Evolutionary conservation across 1,140 invertebrate genomes (phyloP).

Genomic region (Drosophila murphyi): DNA sequence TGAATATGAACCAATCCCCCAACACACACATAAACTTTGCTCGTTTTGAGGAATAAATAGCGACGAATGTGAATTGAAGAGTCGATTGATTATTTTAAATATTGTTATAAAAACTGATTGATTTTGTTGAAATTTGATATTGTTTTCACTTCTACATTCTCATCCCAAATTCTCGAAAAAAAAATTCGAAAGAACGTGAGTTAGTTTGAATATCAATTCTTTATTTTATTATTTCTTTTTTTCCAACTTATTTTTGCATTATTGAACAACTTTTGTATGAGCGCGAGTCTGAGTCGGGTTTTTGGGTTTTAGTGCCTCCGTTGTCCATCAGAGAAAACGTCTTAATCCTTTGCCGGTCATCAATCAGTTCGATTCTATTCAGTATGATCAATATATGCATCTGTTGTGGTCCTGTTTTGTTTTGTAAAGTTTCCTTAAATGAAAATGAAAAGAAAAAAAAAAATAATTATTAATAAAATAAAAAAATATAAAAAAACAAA

Average conservation of each 20-base stretch:
- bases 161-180: slow-evolving; percentile 13
- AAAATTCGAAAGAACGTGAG: slow-evolving; percentile 1
- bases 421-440: slow-evolving; percentile 84
- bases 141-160: slow-evolving; percentile 59
- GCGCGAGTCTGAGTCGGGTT: slow-evolving; percentile 52
- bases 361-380: slow-evolving; percentile 74
- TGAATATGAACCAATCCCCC: not conserved
- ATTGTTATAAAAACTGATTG: slow-evolving; percentile 67
- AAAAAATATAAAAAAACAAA: slow-evolving; percentile 70
- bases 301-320: slow-evolving; percentile 78
- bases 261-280: slow-evolving; percentile 25
- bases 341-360: slow-evolving; percentile 70
- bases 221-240: slow-evolving; percentile 21
- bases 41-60: slow-evolving; percentile 44
- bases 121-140: slow-evolving; percentile 76
- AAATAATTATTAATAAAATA: slow-evolving; percentile 81
- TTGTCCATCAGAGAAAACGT: slow-evolving; percentile 68
- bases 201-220: slow-evolving; percentile 20
- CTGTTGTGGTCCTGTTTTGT: slow-evolving; percentile 83
- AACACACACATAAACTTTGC: slow-evolving; percentile 42
- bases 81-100: slow-evolving; percentile 31
- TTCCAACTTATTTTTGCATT: slow-evolving; percentile 28
- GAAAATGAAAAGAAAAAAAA: slow-evolving; percentile 68
- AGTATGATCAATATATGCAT: slow-evolving; percentile 75
- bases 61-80: slow-evolving; percentile 56